Conservation (phyloP, 2,797 vertebrate genomes). For the Glossophaga mutica region DNA sequence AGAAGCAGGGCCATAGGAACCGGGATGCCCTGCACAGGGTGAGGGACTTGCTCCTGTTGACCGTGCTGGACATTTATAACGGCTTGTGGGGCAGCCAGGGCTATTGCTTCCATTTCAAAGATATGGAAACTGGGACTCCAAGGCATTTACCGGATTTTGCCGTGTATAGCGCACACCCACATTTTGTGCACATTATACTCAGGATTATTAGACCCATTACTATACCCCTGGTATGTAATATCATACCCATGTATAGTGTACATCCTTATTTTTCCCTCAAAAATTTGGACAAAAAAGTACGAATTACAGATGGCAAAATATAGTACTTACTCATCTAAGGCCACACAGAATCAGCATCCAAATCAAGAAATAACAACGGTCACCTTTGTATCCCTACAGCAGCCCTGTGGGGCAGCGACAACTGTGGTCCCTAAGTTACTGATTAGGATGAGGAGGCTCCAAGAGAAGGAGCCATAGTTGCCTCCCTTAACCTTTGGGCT, state of each 20-base stretch:
- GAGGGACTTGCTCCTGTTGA: not conserved
- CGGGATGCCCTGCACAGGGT: not conserved
- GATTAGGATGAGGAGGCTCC: not conserved
- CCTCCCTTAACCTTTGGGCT: not conserved
- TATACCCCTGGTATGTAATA: too few species aligned
- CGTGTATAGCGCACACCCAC: too few species aligned
- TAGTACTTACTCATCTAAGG: not conserved
- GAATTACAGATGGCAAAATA: too few species aligned
- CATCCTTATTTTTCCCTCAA: too few species aligned
- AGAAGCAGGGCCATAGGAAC: not conserved
- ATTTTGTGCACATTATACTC: too few species aligned
- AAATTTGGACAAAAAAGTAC: too few species aligned
- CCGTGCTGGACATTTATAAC: not conserved
- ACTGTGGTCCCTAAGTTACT: not conserved
- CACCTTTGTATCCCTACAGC: not conserved
- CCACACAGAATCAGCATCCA: not conserved
- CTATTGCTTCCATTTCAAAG: not conserved
- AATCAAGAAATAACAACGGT: not conserved
- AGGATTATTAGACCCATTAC: too few species aligned
- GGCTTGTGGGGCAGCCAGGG: not conserved
- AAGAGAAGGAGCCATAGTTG: not conserved
- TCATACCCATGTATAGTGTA: too few species aligned
- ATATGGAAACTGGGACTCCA: not conserved
- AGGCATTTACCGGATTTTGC: not conserved
- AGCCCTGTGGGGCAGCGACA: not conserved